Percentiles rank a stretch among this genome's conserved stretches.
Evolutionary conservation across 2,888 invertebrate species (phyloP).

Genomic region (Dasypogon diadema): DNA sequence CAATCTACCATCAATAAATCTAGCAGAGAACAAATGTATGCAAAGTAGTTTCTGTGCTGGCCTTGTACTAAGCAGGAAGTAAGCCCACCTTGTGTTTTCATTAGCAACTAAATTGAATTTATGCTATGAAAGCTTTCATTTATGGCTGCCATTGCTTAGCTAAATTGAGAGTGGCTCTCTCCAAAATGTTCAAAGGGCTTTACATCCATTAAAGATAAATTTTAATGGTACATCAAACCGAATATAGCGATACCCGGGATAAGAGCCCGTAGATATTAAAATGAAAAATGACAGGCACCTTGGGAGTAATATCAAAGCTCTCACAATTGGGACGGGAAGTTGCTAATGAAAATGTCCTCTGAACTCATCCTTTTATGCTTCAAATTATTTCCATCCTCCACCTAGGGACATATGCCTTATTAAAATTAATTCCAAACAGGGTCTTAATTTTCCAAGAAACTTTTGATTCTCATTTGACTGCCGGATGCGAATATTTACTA

Average conservation of each 20-base stretch:
- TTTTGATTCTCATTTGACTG: too few species aligned
- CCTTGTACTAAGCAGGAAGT: background rate
- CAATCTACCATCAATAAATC: too few species aligned
- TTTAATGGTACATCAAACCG: background rate
- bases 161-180: background rate
- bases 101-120: conserved; percentile 8
- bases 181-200: background rate
- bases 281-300: background rate
- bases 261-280: background rate
- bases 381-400: background rate
- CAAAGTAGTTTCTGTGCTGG: too few species aligned
- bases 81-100: background rate
- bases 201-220: background rate
- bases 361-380: background rate
- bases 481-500: too few species aligned
- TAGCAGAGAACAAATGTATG: too few species aligned
- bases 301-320: background rate
- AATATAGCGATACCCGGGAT: background rate
- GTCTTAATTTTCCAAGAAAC: conserved; percentile 9
- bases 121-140: background rate
- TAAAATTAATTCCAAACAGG: conserved; percentile 33
- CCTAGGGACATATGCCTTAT: background rate
- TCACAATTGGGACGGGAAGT: background rate
- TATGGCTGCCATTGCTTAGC: background rate
- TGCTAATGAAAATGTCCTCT: background rate